These are phyloP conservation scores for Catostomus latipinnis DNA, from an alignment of 2,797 vertebrate genomes.

Conservation along the genomic window DNA sequence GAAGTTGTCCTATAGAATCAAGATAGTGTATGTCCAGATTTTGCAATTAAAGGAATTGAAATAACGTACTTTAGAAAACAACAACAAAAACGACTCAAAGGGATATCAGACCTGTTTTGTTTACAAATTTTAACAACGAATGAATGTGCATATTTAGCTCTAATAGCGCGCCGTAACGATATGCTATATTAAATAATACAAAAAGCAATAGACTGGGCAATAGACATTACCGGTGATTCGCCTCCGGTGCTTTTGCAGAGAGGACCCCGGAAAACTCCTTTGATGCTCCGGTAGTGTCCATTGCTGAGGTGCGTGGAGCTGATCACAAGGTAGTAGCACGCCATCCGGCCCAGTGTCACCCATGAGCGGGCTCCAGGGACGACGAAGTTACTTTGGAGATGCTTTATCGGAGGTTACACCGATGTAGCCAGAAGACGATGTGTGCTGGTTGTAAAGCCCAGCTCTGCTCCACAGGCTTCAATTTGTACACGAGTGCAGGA, in stretches of 20 bases:
- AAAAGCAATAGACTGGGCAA: slow-evolving; percentile 3
- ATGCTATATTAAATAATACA: background rate
- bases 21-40: background rate
- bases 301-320: slow-evolving; percentile 98
- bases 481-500: background rate
- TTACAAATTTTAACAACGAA: no score
- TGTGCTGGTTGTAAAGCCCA: background rate
- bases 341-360: slow-evolving; percentile 80
- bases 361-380: slow-evolving; percentile 59
- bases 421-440: background rate
- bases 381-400: slow-evolving; percentile 26
- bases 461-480: background rate
- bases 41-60: background rate
- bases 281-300: slow-evolving; percentile 95
- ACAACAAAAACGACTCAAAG: no score
- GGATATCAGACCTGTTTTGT: no score
- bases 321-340: slow-evolving; percentile 98
- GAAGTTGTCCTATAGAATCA: background rate
- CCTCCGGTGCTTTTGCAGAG: slow-evolving; percentile 84
- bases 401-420: background rate
- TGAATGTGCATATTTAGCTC: background rate
- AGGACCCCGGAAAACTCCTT: slow-evolving; percentile 97
- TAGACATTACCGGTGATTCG: slow-evolving; percentile 85
- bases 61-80: background rate
- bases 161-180: background rate